Base-by-base conservation (phyloP, 2,888 invertebrate genomes). In the Ochropacha duplaris region DNA sequence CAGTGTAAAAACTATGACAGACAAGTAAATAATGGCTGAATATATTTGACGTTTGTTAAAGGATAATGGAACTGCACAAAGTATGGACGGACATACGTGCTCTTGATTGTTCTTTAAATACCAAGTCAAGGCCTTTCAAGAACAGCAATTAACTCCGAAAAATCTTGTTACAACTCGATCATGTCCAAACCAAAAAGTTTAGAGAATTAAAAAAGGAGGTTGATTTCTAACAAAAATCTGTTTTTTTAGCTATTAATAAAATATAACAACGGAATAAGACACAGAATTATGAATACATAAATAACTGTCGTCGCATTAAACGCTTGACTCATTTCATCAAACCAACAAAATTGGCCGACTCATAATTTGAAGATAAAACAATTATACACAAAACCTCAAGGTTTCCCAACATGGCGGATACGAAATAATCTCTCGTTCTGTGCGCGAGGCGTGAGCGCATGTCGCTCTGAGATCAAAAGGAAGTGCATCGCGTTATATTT, bases 401-500 rank as follows among this genome's bases (percentile, higher is more conserved):
- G 52, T 31, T 52, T 31, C 22, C 16, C 52, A 52, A 31, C 19
- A 52, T 52, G 52, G 19, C 52, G 52, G 50, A 28, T 54, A 28
- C 55, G 28, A 49, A 49, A 49, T 54, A 56, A 58, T 68, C 57
- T 58, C 55, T 50, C 54, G 57, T 56, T 52, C 57, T 58, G 61
- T 64, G 60, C 65, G 64, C 54, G n/a, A n/a, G n/a, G n/a, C n/a
- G n/a, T n/a, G n/a, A n/a, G 65, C 69, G 62, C 73, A 61, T 63
- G 71, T 67, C 67, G 62, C 59, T 57, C 54, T 34, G 66, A 81
- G 74, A 81, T 78, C 78, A 75, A 76, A 78, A 78, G 77, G 76
- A 78, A 80, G 74, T 79, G 79, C 74, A 76, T 50, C 60, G 70
- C 55, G 68, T 68, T 77, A 54, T 36, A 54, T 81, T 81, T 75